Conservation (phyloP, 2,113 vertebrate species). For the Orycteropus afer region DNA sequence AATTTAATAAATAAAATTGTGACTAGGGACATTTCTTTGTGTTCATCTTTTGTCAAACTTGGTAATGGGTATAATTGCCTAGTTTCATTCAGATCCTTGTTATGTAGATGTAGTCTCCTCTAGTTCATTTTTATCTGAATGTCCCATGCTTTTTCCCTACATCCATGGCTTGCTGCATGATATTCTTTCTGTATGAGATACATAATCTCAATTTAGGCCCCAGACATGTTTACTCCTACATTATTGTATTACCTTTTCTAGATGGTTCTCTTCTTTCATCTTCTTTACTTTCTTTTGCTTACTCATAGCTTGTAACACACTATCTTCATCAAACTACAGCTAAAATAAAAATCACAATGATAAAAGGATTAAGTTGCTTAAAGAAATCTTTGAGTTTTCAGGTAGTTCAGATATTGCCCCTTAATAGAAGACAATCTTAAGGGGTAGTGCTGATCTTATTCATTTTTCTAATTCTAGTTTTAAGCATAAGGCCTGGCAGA, state of each 20-base stretch:
- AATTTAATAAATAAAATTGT: neutral
- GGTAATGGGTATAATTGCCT: neutral
- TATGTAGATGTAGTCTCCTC: neutral
- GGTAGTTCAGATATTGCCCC: neutral
- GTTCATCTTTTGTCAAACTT: neutral
- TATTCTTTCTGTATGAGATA: neutral
- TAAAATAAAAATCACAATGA: neutral
- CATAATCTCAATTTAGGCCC: neutral
- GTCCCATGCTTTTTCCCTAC: neutral
- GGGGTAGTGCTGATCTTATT: neutral
- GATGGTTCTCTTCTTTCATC: neutral
- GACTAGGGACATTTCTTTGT: neutral
- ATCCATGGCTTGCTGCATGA: neutral
- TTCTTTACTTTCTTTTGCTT: neutral
- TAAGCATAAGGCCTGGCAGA: neutral
- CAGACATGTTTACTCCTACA: neutral
- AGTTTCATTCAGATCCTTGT: neutral
- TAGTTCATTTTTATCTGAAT: neutral
- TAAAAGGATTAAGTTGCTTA: neutral
- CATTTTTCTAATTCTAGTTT: neutral
- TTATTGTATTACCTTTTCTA: neutral
- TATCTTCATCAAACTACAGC: neutral
- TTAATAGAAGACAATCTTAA: neutral
- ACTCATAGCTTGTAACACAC: neutral
- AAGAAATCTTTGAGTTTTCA: constrained; percentile 13